These are phyloP conservation scores for Alentia gelatinosa DNA, from an alignment of 2,888 invertebrate species.

Conservation along the genomic window DNA sequence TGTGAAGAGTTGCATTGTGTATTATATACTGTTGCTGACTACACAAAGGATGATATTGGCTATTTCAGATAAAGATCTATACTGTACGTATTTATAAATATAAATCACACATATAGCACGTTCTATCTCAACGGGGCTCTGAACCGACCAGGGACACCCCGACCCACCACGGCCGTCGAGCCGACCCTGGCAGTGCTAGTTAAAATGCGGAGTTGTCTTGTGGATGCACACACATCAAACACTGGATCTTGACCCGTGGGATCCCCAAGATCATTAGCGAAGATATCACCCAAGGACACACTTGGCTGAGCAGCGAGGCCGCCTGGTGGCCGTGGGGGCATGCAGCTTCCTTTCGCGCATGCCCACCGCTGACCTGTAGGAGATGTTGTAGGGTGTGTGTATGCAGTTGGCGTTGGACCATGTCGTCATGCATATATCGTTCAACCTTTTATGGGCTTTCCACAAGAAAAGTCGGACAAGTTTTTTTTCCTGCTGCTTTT, in stretches of 20 bases:
- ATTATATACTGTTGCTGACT: background rate
- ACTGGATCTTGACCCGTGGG: background rate
- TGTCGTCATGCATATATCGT: background rate
- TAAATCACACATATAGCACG: background rate
- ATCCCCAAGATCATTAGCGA: background rate
- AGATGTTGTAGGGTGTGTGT: background rate
- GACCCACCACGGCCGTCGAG: background rate
- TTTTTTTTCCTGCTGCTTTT: background rate
- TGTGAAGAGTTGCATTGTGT: background rate
- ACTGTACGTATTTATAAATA: background rate
- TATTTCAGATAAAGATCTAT: too few relatives aligned
- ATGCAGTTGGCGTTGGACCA: background rate
- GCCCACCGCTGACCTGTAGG: background rate
- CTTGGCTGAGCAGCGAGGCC: background rate
- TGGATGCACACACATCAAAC: background rate
- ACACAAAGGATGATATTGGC: too few relatives aligned
- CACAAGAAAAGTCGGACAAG: background rate
- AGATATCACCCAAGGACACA: slow-evolving; percentile 25
- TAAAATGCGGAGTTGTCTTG: slow-evolving; percentile 2
- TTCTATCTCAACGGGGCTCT: background rate
- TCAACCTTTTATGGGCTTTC: background rate
- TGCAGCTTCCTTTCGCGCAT: background rate
- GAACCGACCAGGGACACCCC: background rate
- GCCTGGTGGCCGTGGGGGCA: slow-evolving; percentile 3
- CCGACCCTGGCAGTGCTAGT: background rate